A percentile compares a stretch with the other conserved stretches of the same genome.
Evolutionary conservation across 2,888 invertebrate species (phyloP).

Genomic region (Nomada fabriciana): DNA sequence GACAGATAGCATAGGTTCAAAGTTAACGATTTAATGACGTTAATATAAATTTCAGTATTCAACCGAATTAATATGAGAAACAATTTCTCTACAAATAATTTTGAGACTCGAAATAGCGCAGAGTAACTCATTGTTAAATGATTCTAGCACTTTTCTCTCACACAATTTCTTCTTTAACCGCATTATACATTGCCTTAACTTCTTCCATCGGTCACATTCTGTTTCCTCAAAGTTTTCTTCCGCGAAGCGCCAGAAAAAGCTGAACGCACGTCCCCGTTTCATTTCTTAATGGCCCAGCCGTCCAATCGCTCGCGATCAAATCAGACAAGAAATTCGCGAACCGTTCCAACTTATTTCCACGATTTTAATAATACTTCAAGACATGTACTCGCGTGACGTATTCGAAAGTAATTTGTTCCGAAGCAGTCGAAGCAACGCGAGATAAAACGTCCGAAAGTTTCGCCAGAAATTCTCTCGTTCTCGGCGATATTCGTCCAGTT

Average conservation of each 20-base stretch:
- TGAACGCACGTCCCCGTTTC: conserved; percentile 36
- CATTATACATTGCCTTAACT: neutral
- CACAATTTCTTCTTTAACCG: conserved; percentile 26
- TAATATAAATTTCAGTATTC: too few species aligned
- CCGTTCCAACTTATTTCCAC: conserved; percentile 10
- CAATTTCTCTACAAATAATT: too few species aligned
- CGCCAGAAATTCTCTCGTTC: neutral
- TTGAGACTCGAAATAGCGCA: too few species aligned
- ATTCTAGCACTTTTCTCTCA: neutral
- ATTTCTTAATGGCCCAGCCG: conserved; percentile 56
- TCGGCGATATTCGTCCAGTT: conserved; percentile 34
- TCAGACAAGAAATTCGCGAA: conserved; percentile 4
- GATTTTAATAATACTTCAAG: conserved; percentile 28
- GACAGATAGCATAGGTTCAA: too few species aligned
- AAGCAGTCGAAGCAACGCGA: neutral
- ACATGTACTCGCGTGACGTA: neutral
- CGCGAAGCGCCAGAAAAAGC: conserved; percentile 11
- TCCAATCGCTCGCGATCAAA: conserved; percentile 40
- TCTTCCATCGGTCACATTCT: conserved; percentile 24
- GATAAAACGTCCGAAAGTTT: conserved; percentile 12
- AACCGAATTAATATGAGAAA: too few species aligned
- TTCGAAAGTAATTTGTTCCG: neutral
- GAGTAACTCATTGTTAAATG: neutral
- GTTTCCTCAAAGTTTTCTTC: conserved; percentile 27
- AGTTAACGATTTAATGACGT: too few species aligned